A percentile compares a stretch with the other conserved stretches of the same genome.
These are phyloP conservation scores for Portevinia maculata DNA, from an alignment of 2,888 invertebrate genomes.

Conservation along the genomic window DNA sequence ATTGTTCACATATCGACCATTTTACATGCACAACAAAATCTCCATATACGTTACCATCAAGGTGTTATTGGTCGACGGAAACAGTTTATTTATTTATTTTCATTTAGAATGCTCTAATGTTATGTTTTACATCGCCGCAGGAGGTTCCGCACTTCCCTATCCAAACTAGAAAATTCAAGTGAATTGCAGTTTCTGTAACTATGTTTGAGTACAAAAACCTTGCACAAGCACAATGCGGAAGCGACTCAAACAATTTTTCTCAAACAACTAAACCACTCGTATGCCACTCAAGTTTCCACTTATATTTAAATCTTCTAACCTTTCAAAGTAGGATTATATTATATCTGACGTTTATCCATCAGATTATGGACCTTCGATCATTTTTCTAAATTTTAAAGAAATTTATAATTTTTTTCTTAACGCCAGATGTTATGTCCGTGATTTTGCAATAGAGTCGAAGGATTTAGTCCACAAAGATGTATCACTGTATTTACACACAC, in stretches of 20 bases:
- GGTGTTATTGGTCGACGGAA: conserved; percentile 1
- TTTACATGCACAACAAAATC: background rate
- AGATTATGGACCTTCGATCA: conserved; percentile 1
- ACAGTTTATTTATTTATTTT: conserved; percentile 3
- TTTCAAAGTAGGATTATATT: background rate
- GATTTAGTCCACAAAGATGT: background rate
- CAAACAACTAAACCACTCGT: background rate
- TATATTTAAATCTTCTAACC: too few relatives aligned
- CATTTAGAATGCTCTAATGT: background rate
- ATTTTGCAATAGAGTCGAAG: background rate
- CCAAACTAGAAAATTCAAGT: conserved; percentile 1
- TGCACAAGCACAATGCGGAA: background rate
- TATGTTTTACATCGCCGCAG: background rate
- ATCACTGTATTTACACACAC: conserved; percentile 14
- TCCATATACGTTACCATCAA: background rate
- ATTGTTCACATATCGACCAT: background rate
- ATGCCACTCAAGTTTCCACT: conserved; percentile 6
- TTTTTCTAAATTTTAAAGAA: background rate
- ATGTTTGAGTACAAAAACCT: background rate
- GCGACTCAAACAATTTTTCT: background rate
- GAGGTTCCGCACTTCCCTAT: background rate
- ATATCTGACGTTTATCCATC: conserved; percentile 9
- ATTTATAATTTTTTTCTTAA: background rate
- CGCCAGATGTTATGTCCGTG: conserved; percentile 7
- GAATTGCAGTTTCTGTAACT: background rate